A percentile compares a stretch with the other conserved stretches of the same genome.
Evolutionary conservation across 2,797 vertebrate genomes (phyloP).

Genomic region (Sebastes diaconus): DNA sequence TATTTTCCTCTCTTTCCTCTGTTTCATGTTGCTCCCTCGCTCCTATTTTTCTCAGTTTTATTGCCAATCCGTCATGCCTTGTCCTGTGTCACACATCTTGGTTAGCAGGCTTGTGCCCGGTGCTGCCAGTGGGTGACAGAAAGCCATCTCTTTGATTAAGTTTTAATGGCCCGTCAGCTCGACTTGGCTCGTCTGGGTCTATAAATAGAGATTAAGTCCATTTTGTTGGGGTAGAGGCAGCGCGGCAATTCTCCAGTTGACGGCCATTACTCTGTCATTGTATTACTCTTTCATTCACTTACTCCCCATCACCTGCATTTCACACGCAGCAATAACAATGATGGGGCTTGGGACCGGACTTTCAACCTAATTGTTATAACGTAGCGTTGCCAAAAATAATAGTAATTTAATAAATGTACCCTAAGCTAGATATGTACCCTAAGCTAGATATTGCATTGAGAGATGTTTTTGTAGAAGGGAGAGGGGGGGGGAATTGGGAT

Average conservation of each 20-base stretch:
- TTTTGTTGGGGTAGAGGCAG: constrained; percentile 25
- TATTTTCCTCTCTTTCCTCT: not conserved
- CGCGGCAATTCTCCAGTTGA: constrained; percentile 2
- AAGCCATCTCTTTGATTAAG: constrained; percentile 52
- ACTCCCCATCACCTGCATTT: not conserved
- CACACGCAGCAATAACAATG: not conserved
- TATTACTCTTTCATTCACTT: constrained; percentile 3
- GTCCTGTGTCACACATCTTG: not conserved
- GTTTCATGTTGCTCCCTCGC: not conserved
- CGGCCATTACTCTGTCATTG: not conserved
- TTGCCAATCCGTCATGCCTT: not conserved
- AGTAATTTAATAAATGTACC: constrained; percentile 30
- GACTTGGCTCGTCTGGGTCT: constrained; percentile 16
- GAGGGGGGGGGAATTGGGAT: not conserved
- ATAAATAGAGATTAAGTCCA: constrained; percentile 63
- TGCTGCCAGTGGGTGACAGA: constrained; percentile 23
- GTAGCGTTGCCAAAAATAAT: constrained; percentile 14
- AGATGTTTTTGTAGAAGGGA: not conserved
- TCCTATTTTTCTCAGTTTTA: not conserved
- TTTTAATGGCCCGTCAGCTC: constrained; percentile 57
- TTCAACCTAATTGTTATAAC: constrained; percentile 30
- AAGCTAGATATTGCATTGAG: constrained; percentile 4
- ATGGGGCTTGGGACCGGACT: not conserved
- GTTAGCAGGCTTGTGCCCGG: not conserved
- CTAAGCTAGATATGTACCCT: constrained; percentile 16